These are phyloP conservation scores for Aphelocoma coerulescens DNA, from an alignment of 2,113 vertebrate species.

Conservation along the genomic window DNA sequence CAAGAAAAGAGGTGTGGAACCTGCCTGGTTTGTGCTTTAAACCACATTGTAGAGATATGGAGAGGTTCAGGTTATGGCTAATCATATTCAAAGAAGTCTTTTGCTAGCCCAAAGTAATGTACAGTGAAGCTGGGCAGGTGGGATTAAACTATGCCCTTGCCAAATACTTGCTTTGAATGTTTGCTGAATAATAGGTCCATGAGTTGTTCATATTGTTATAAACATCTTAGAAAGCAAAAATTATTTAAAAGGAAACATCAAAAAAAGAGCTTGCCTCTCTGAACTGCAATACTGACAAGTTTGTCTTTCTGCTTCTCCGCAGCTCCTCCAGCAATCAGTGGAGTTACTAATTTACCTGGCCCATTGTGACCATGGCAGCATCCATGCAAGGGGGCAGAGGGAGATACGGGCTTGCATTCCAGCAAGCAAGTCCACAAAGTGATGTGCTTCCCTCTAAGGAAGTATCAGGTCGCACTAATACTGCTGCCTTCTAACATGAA, in stretches of 20 bases:
- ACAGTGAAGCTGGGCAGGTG: conserved; percentile 29
- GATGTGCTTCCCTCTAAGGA: neutral
- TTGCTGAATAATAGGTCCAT: conserved; percentile 13
- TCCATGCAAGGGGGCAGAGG: neutral
- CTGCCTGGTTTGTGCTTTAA: neutral
- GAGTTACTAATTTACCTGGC: neutral
- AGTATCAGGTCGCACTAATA: neutral
- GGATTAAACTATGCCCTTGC: conserved; percentile 52
- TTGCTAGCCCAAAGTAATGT: conserved; percentile 12
- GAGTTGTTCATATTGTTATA: neutral
- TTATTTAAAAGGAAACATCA: neutral
- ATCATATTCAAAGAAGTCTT: conserved; percentile 33
- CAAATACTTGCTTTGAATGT: conserved; percentile 43
- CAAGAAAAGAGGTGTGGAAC: neutral
- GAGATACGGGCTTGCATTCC: neutral
- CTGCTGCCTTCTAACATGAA: neutral
- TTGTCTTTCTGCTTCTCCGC: neutral
- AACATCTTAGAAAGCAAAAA: neutral
- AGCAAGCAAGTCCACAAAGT: neutral
- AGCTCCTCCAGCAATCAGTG: neutral
- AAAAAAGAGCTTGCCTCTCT: neutral
- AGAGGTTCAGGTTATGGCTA: neutral
- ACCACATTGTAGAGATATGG: neutral
- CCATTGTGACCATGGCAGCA: accelerated
- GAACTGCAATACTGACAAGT: neutral